Conservation (phyloP, 2,113 vertebrate genomes). For the Oryzias celebensis region DNA sequence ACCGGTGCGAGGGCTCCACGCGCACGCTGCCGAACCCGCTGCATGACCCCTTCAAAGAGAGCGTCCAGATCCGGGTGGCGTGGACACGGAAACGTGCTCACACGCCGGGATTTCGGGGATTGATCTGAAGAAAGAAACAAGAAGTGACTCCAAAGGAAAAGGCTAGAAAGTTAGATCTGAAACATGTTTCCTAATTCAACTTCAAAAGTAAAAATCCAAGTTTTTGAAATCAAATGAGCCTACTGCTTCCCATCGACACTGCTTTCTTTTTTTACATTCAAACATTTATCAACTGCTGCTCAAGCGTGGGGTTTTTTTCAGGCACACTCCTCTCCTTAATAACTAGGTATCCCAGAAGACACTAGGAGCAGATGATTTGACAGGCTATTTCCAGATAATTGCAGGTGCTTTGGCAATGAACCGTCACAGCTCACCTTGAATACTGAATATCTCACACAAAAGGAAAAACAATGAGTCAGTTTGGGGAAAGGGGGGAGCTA, state of each 20-base stretch:
- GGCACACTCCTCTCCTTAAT: slow-evolving; percentile 39
- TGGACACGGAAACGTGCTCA: slow-evolving; percentile 70
- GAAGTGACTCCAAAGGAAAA: neutral
- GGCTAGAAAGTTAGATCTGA: neutral
- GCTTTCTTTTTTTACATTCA: slow-evolving; percentile 3
- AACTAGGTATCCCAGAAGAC: slow-evolving; percentile 27
- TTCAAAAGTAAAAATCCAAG: slow-evolving; percentile 23
- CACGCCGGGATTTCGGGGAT: slow-evolving; percentile 73
- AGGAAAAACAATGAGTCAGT: slow-evolving; percentile 24
- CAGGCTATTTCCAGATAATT: slow-evolving; percentile 45
- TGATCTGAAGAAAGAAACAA: slow-evolving; percentile 64
- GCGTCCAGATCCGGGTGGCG: slow-evolving; percentile 67
- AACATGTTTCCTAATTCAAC: slow-evolving; percentile 4
- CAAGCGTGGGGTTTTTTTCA: slow-evolving; percentile 37
- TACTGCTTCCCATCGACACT: slow-evolving; percentile 16
- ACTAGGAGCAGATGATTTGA: slow-evolving; percentile 38
- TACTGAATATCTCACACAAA: slow-evolving; percentile 25
- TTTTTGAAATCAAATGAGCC: neutral
- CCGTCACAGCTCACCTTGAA: slow-evolving; percentile 40
- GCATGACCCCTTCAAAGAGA: slow-evolving; percentile 71
- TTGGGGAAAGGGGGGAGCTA: neutral
- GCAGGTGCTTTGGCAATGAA: slow-evolving; percentile 22
- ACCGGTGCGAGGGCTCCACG: slow-evolving; percentile 82
- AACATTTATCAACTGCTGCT: slow-evolving; percentile 33
- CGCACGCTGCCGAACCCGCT: slow-evolving; percentile 69